Evolutionary conservation across 1,140 invertebrate genomes (phyloP), one percentile per base, ranked within the genome.

Genomic region (Drosophila mojavensis): DNA sequence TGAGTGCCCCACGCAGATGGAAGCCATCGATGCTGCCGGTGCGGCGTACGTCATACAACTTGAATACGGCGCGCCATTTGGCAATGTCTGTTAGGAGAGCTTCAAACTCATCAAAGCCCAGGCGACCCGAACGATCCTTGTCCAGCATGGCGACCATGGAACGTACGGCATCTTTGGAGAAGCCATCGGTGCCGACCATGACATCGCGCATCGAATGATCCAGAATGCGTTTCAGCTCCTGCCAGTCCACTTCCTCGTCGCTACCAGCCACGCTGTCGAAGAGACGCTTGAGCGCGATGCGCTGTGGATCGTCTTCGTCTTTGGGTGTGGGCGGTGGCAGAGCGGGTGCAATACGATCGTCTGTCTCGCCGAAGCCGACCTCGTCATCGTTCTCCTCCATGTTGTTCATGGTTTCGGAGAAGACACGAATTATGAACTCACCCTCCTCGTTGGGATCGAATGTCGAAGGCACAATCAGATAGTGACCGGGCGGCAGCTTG

Each of bases 111-210:
- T 98, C 97, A 79, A 97, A 97, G 41, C 97, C 98, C 33, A 99
- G 94, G 93, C 98, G 98, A 0, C 98, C 98, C 0, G 97, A 98
- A 62, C 96, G 94, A 93, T 99, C 97, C 72, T 95, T 95, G 93
- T 99, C 98, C 92, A 98, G 93, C 97, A 99, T 97, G 1, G 98
- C 97, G 9, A 99, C 96, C 97, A 99, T 98, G 86, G 97, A 98
- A 62, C 98, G 95, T 82, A 98, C 98, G 1, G 97, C 95, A 77
- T 99, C 98, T 91, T 97, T 96, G 2, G 95, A 96, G 93, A 99
- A 99, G 48, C 97, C 98, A 90, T 78, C 93, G 93, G 64, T 93
- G 75, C 91, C 81, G 11, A 86, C 56, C 73, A 91, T 86, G 0
- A 91, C 91, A 94, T 96, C 96, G 79, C 95, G 95, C 94, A 98